Conservation (phyloP, 2,797 vertebrate species). For the Euthynnus affinis region DNA sequence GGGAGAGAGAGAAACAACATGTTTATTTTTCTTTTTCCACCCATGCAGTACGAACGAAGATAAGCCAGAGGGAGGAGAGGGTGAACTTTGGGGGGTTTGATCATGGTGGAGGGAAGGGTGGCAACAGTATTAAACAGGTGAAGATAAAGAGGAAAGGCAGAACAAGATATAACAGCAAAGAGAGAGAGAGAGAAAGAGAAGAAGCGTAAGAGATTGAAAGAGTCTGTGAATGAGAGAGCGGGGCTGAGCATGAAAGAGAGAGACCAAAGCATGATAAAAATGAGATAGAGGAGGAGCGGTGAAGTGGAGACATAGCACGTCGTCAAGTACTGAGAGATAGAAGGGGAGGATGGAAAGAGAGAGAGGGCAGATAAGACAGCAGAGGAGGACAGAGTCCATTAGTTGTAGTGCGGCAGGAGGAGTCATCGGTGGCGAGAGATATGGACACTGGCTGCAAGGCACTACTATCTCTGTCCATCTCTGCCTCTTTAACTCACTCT, state of each 20-base stretch:
- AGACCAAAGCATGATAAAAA: conserved; percentile 58
- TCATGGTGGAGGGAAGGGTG: conserved; percentile 7
- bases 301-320: conserved; percentile 64
- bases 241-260: conserved; percentile 5
- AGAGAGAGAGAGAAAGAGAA: background rate
- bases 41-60: conserved; percentile 13
- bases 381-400: conserved; percentile 76
- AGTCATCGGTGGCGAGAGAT: conserved; percentile 76
- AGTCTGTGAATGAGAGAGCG: conserved; percentile 32
- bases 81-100: conserved; percentile 14
- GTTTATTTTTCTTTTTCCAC: conserved; percentile 2
- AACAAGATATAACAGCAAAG: conserved; percentile 5
- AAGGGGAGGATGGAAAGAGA: conserved; percentile 45
- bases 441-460: conserved; percentile 75
- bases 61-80: conserved; percentile 13
- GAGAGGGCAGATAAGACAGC: conserved; percentile 71
- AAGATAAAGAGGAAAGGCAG: conserved; percentile 10
- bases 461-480: conserved; percentile 75
- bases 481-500: conserved; percentile 61
- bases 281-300: conserved; percentile 53
- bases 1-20: background rate
- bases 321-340: conserved; percentile 51
- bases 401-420: conserved; percentile 71
- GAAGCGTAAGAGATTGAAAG: conserved; percentile 18
- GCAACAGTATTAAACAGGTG: conserved; percentile 1